Evolutionary conservation across 2,888 invertebrate species (phyloP).

Genomic region (Caenorhabditis imperialis): DNA sequence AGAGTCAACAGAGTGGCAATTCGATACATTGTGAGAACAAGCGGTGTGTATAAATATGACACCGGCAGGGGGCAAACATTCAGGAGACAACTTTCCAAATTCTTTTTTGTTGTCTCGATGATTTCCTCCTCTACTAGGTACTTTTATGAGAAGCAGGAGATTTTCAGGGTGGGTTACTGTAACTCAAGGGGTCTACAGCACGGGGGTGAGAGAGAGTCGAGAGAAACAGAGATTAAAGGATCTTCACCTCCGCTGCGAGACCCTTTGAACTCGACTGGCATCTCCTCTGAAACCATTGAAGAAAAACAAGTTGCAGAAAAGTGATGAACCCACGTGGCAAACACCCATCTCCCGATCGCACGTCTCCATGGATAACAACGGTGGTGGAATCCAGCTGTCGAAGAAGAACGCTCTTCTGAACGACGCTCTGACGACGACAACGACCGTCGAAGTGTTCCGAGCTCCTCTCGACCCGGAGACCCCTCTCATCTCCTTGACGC

Average conservation of each 20-base stretch:
- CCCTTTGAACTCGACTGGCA: neutral
- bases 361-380: slow-evolving; percentile 5
- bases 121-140: slow-evolving; percentile 24
- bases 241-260: too few relatives aligned
- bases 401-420: slow-evolving; percentile 56
- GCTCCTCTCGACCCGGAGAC: slow-evolving; percentile 39
- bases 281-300: too few relatives aligned
- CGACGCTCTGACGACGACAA: slow-evolving; percentile 60
- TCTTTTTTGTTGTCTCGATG: slow-evolving; percentile 2
- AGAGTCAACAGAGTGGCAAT: slow-evolving; percentile 27
- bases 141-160: slow-evolving; percentile 12
- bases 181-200: too few relatives aligned
- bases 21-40: slow-evolving; percentile 18
- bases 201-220: slow-evolving; percentile 26
- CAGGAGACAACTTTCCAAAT: neutral
- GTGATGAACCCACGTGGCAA: slow-evolving; percentile 41
- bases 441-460: slow-evolving; percentile 63
- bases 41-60: slow-evolving; percentile 35
- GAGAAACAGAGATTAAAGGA: neutral
- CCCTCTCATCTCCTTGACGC: slow-evolving; percentile 32
- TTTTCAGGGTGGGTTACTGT: too few relatives aligned
- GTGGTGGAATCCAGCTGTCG: slow-evolving; percentile 45
- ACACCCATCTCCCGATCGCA: slow-evolving; percentile 38
- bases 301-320: slow-evolving; percentile 30
- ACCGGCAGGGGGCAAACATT: slow-evolving; percentile 29